These are phyloP conservation scores for Nematopogon swammerdamellus DNA, from an alignment of 2,888 invertebrate genomes.

Conservation along the genomic window DNA sequence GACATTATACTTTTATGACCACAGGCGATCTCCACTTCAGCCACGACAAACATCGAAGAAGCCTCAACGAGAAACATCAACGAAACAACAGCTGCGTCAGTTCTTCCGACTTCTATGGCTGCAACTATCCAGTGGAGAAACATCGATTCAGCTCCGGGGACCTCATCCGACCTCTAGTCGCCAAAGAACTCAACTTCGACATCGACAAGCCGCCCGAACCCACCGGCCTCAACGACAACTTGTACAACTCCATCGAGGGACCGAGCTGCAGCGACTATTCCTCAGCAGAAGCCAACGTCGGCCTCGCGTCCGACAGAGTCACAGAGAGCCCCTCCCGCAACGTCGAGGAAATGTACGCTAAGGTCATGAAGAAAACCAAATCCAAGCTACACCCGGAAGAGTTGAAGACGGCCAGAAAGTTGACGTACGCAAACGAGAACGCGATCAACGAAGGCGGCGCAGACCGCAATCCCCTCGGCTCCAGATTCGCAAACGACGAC, in stretches of 20 bases:
- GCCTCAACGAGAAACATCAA: constrained; percentile 51
- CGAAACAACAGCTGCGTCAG: constrained; percentile 52
- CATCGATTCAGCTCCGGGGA: constrained; percentile 50
- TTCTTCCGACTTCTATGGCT: constrained; percentile 52
- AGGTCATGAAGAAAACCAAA: constrained; percentile 74
- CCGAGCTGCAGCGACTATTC: constrained; percentile 32
- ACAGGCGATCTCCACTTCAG: constrained; percentile 46
- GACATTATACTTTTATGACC: too few species aligned
- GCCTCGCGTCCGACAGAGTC: constrained; percentile 31
- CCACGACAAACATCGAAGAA: constrained; percentile 44
- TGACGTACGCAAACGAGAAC: constrained; percentile 13
- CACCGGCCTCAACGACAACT: constrained; percentile 25
- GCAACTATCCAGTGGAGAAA: constrained; percentile 52
- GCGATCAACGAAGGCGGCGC: constrained; percentile 9
- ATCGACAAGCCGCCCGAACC: constrained; percentile 28
- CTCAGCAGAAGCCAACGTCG: constrained; percentile 29
- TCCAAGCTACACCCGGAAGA: constrained; percentile 26
- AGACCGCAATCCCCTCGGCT: constrained; percentile 18
- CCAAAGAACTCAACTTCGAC: constrained; percentile 41
- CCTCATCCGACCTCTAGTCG: constrained; percentile 41
- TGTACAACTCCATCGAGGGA: constrained; percentile 42
- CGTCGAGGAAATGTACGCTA: constrained; percentile 88
- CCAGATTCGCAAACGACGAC: constrained; percentile 41
- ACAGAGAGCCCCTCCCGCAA: constrained; percentile 62
- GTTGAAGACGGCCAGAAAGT: constrained; percentile 24